phyloP scores from a whole-genome alignment of 2,113 vertebrate species.

The Uria aalge region DNA sequence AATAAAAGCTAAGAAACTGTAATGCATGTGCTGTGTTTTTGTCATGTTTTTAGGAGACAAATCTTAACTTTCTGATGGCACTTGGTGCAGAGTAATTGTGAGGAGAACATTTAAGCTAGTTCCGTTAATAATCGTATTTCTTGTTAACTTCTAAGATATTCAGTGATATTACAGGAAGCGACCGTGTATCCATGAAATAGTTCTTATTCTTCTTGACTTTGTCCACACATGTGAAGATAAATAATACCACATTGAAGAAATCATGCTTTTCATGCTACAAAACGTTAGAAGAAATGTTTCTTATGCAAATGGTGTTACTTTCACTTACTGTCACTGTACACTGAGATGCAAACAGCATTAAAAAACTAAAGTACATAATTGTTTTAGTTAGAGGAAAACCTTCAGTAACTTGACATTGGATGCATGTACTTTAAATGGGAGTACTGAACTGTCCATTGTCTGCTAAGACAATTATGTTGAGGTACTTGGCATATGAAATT shows the following conservation, averaged over 20 bases:
- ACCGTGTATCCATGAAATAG: rapidly evolving
- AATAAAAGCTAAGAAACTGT: not conserved
- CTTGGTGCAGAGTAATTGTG: not conserved
- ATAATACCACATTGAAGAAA: not conserved
- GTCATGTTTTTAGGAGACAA: not conserved
- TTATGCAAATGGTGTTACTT: not conserved
- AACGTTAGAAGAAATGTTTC: not conserved
- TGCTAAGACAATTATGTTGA: not conserved
- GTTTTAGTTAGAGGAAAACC: not conserved
- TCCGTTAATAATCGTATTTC: not conserved
- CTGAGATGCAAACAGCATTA: not conserved
- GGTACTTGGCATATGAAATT: not conserved
- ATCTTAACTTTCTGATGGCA: not conserved
- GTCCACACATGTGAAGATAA: not conserved
- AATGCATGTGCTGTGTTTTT: not conserved
- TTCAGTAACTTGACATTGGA: not conserved
- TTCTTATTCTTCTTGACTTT: not conserved
- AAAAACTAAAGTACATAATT: not conserved
- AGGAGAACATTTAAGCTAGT: not conserved
- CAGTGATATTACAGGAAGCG: not conserved
- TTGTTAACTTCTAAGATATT: no score
- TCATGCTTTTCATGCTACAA: not conserved
- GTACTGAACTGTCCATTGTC: not conserved
- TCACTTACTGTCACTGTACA: not conserved
- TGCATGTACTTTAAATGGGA: not conserved